phyloP scores from a whole-genome alignment of 2,888 invertebrate species.

The Salticus scenicus region DNA sequence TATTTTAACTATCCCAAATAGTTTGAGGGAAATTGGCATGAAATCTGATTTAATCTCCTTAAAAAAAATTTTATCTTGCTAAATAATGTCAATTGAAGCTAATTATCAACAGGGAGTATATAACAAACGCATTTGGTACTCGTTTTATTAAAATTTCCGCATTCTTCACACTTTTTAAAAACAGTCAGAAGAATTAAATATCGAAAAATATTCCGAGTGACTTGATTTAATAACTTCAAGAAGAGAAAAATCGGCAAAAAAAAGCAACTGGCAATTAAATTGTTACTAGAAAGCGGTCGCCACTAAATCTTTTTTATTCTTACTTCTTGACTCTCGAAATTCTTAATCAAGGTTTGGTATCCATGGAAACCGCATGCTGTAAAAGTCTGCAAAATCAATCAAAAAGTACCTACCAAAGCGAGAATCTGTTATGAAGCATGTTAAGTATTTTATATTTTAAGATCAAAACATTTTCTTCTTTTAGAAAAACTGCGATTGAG shows the following conservation, averaged over 20 bases:
- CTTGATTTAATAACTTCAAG: conserved; percentile 18
- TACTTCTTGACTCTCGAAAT: conserved; percentile 40
- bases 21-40: too few species aligned
- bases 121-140: too few species aligned
- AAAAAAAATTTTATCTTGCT: too few species aligned
- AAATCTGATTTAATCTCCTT: too few species aligned
- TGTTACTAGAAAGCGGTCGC: conserved; percentile 14
- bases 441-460: conserved; percentile 27
- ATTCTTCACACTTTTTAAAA: background rate
- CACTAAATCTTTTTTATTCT: conserved; percentile 27
- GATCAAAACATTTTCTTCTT: conserved; percentile 13
- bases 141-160: background rate
- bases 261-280: conserved; percentile 31
- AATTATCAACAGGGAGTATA: too few species aligned
- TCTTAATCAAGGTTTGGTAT: conserved; percentile 46
- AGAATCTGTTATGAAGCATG: conserved; percentile 35
- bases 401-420: conserved; percentile 21
- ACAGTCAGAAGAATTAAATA: background rate
- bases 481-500: conserved; percentile 8
- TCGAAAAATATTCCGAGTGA: background rate
- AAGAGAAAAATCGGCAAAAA: conserved; percentile 7
- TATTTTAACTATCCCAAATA: too few species aligned
- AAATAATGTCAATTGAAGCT: too few species aligned
- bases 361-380: conserved; percentile 40
- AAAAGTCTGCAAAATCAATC: conserved; percentile 22